A percentile compares a stretch with the other conserved stretches of the same genome.
Conservation (phyloP, 2,888 invertebrate genomes). For the Patella pellucida region DNA sequence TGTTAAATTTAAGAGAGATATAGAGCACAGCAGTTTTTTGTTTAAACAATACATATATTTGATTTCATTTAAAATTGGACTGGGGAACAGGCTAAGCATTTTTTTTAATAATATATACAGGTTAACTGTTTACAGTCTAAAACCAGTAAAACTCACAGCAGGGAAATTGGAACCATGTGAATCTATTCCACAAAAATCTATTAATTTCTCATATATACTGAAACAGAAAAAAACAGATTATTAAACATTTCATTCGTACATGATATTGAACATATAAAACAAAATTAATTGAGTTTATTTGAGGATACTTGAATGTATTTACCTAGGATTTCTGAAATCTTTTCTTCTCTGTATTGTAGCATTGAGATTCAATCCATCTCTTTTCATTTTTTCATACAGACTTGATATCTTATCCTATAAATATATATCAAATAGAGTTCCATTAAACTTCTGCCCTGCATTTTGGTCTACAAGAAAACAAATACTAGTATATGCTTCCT, state of each 20-base stretch:
- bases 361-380: constrained; percentile 89
- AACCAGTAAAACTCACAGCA: constrained; percentile 72
- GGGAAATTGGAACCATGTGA: constrained; percentile 97
- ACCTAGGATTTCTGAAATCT: constrained; percentile 92
- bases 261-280: no score
- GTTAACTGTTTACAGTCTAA: not conserved
- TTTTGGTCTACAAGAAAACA: no score
- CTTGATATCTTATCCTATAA: constrained; percentile 82
- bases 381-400: constrained; percentile 79
- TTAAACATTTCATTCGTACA: no score
- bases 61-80: no score
- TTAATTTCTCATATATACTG: constrained; percentile 95
- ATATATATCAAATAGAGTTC: not conserved
- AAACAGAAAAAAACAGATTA: constrained; percentile 29
- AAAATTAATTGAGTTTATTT: no score
- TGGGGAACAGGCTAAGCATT: no score
- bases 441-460: no score
- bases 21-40: no score
- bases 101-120: no score
- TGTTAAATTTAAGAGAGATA: no score
- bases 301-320: constrained; percentile 1
- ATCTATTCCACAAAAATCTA: constrained; percentile 93
- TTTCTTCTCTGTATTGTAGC: constrained; percentile 89
- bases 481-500: no score
- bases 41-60: no score